phyloP scores from a whole-genome alignment of 2,797 vertebrate genomes.

The Hippoglossus hippoglossus region DNA sequence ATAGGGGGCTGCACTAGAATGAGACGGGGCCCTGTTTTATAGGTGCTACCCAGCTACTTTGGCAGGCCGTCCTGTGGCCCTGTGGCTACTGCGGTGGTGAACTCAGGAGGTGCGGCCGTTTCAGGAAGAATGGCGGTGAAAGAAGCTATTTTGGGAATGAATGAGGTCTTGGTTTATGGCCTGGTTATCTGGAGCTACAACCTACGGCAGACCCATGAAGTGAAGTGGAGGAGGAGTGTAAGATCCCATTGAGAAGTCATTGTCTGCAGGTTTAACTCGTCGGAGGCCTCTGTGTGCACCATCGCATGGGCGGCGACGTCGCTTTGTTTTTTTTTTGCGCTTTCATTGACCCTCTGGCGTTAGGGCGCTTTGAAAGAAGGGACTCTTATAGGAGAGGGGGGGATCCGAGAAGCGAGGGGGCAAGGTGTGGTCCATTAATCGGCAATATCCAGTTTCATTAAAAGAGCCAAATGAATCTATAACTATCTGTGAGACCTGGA shows the following conservation, averaged over 20 bases:
- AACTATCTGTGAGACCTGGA: conserved; percentile 55
- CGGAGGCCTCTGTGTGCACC: conserved; percentile 20
- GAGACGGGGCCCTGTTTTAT: conserved; percentile 72
- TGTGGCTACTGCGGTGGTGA: conserved; percentile 68
- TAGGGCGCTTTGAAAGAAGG: conserved; percentile 15
- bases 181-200: conserved; percentile 61
- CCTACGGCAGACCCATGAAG: conserved; percentile 60
- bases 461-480: conserved; percentile 26
- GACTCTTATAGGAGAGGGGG: not conserved
- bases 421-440: conserved; percentile 43
- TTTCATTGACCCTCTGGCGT: conserved; percentile 46
- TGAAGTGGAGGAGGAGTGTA: conserved; percentile 27
- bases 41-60: conserved; percentile 73
- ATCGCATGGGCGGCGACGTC: not conserved
- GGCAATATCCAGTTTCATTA: conserved; percentile 35
- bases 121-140: conserved; percentile 57
- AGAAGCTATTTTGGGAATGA: conserved; percentile 68
- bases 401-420: conserved; percentile 20
- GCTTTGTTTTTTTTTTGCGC: conserved; percentile 29
- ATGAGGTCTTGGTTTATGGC: conserved; percentile 66
- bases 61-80: conserved; percentile 57
- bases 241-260: conserved; percentile 46
- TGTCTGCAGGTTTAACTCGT: conserved; percentile 33
- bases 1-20: conserved; percentile 61
- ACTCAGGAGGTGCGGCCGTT: conserved; percentile 56